phyloP scores from a whole-genome alignment of 1,140 invertebrate genomes.

The Bombyx mandarina region DNA sequence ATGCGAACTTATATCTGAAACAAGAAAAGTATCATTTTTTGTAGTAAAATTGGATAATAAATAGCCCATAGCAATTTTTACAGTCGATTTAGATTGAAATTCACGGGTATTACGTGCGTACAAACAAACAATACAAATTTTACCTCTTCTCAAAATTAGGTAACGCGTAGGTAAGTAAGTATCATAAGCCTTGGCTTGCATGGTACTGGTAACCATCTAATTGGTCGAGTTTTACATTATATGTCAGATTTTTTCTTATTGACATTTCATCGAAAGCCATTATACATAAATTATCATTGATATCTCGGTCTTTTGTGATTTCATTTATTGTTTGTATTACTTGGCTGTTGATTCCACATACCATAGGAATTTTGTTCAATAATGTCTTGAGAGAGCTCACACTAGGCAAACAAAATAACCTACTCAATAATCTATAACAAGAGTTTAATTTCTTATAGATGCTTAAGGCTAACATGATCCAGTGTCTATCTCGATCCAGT shows the following conservation, averaged over 20 bases:
- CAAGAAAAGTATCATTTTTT: no score
- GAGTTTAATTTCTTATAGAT: conserved; percentile 12
- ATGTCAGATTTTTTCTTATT: conserved; percentile 17
- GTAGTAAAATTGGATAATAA: no score
- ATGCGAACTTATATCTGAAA: no score
- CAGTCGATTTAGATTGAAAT: no score
- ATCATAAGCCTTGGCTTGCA: conserved; percentile 7
- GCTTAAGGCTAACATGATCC: conserved; percentile 14
- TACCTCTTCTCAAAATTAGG: conserved; percentile 2
- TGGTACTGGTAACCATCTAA: conserved; percentile 19
- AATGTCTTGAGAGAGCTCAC: conserved; percentile 4
- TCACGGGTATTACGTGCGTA: no score
- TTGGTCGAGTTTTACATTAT: conserved; percentile 13
- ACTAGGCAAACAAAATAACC: conserved; percentile 15
- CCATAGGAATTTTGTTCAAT: conserved; percentile 1
- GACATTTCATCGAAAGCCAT: conserved; percentile 21
- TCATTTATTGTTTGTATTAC: background rate
- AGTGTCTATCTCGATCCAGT: background rate
- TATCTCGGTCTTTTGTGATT: background rate
- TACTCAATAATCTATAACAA: conserved; percentile 12
- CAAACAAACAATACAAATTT: no score
- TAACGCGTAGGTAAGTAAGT: conserved; percentile 10
- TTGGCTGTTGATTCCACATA: background rate
- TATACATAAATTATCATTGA: conserved; percentile 1
- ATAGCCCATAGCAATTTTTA: no score